A percentile compares a stretch with the other conserved stretches of the same genome.
Conservation (phyloP, 2,797 vertebrate species). For the Tangara arthus region DNA sequence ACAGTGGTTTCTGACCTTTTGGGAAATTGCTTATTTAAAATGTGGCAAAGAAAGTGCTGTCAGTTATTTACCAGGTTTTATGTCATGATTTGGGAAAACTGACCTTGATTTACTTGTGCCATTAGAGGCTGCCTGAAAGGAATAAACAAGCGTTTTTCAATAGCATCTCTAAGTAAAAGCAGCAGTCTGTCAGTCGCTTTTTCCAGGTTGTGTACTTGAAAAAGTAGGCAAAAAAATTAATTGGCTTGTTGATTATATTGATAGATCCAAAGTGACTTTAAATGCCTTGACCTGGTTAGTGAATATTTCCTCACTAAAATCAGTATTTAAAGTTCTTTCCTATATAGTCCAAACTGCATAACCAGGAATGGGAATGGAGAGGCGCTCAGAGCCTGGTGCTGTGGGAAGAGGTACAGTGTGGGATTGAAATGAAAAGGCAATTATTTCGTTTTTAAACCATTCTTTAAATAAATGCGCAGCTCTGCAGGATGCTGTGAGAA, state of each 20-base stretch:
- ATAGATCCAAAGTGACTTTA: neutral
- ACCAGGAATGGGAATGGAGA: neutral
- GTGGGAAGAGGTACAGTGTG: neutral
- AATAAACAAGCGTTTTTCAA: conserved; percentile 17
- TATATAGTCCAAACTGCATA: neutral
- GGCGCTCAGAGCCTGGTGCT: neutral
- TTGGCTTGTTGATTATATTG: neutral
- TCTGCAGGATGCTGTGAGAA: neutral
- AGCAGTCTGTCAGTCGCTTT: neutral
- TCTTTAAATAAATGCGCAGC: neutral
- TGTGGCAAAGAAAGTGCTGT: conserved; percentile 30
- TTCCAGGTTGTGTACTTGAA: neutral
- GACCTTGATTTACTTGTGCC: conserved; percentile 53
- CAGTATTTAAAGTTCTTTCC: neutral
- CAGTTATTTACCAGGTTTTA: conserved; percentile 47
- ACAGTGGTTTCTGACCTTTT: neutral
- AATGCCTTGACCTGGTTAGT: neutral
- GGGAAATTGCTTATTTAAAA: conserved; percentile 30
- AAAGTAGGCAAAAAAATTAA: conserved; percentile 3
- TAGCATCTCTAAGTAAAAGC: neutral
- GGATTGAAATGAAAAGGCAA: neutral
- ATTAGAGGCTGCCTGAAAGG: conserved; percentile 39
- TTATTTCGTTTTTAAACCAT: conserved; percentile 19
- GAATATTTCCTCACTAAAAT: neutral
- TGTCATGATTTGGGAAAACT: conserved; percentile 41